Evolutionary conservation across 2,797 vertebrate species (phyloP).

Genomic region (Takifugu ocellatus): DNA sequence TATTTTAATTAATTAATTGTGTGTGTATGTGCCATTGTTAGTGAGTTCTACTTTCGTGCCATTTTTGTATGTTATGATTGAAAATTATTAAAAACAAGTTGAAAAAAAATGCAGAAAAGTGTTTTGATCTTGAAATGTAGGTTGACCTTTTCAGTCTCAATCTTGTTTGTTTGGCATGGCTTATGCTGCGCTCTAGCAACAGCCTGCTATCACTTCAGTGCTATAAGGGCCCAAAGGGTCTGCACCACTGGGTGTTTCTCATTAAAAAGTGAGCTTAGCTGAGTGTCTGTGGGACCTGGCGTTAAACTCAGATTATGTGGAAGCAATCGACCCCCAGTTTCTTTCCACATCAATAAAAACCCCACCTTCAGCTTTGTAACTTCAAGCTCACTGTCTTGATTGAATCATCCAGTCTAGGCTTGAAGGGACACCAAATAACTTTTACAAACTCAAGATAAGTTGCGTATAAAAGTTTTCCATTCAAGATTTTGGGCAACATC

Average conservation of each 20-base stretch:
- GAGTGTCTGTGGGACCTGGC: constrained; percentile 61
- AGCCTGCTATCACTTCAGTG: constrained; percentile 51
- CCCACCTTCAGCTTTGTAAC: constrained; percentile 57
- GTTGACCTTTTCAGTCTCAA: constrained; percentile 8
- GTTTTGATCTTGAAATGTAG: not conserved
- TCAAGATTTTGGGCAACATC: not conserved
- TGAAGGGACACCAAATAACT: constrained; percentile 22
- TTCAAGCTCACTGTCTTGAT: constrained; percentile 65
- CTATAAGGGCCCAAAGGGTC: constrained; percentile 69
- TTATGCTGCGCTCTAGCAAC: constrained; percentile 32
- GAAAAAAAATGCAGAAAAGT: constrained; percentile 1
- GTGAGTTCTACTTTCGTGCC: too few species aligned
- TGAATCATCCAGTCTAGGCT: constrained; percentile 55
- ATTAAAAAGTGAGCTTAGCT: constrained; percentile 56
- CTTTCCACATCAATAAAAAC: constrained; percentile 78
- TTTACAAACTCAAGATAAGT: constrained; percentile 5
- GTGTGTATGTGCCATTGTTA: too few species aligned
- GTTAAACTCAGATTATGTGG: constrained; percentile 66
- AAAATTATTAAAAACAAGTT: too few species aligned
- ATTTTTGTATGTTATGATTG: too few species aligned
- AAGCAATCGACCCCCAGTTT: constrained; percentile 56
- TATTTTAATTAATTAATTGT: too few species aligned
- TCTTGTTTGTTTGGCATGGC: constrained; percentile 12
- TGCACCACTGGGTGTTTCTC: constrained; percentile 72
- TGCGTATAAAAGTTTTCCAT: constrained; percentile 1